Base-by-base conservation (phyloP, 2,797 vertebrate species). In the Telmatherina bonti region DNA sequence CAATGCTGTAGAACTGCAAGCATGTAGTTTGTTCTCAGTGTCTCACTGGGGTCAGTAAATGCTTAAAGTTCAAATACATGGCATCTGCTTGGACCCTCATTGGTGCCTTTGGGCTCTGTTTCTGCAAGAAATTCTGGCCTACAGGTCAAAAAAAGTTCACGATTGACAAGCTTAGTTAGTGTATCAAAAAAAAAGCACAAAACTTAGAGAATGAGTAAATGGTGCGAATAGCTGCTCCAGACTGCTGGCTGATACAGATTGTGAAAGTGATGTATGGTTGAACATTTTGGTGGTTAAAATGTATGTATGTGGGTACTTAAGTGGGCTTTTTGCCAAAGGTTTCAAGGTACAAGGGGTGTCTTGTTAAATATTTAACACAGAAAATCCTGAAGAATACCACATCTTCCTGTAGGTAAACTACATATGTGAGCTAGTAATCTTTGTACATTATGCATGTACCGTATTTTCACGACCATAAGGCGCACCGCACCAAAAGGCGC, bases 211-310 rank as follows among this genome's bases (percentile, higher is more conserved):
- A 74, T 69, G 64, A 61, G 61, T 54, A 30, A 36, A 1, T 36
- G 36, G 56, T 63, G 45, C 60, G 31, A 30, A 41, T 27, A 41
- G 61, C 31, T 70, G 47, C 59, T 56, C 68, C 54, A 70, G 64
- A 79, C 53, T 20, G 65, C 55, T 43, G 27, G 9, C 36, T 74
- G 66, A 82, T 74, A 57, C 64, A 72, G 70, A 70, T 38, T 79
- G 70, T 82, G 72, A 79, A 86, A 85, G 62, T 82, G 83, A 86
- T 83, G 74, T 68, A 76, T 85, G 79, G 79, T 73, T 73, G 55
- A 81, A 70, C 62, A 76, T 71, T 84, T 79, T 72, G 75, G 66
- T 70, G 74, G 11, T 22, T 9, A 3, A n/a, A 47, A 3, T 47
- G 20, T 22, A n/a, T 45, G 16, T 45, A 6, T 45, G 20, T 47